These are phyloP conservation scores for Sympetrum striolatum DNA, from an alignment of 2,888 invertebrate genomes.

Conservation along the genomic window DNA sequence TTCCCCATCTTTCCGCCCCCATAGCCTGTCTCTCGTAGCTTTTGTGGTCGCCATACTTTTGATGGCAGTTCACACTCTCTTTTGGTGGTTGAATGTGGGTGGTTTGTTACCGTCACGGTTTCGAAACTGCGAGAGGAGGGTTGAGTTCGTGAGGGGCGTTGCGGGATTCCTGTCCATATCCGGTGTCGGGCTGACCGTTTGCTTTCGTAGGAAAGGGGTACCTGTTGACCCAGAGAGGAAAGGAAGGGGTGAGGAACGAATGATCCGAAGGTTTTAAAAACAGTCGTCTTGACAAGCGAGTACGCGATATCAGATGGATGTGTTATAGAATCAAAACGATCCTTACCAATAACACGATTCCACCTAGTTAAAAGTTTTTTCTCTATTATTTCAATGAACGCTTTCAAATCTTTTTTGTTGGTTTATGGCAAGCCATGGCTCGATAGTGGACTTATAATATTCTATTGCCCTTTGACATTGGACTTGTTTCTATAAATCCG, in stretches of 20 bases:
- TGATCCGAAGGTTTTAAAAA: background rate
- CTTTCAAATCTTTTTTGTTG: background rate
- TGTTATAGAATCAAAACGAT: background rate
- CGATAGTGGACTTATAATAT: no score
- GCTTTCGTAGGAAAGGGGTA: background rate
- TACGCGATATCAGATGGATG: background rate
- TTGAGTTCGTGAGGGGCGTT: background rate
- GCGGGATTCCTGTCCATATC: background rate
- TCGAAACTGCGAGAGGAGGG: background rate
- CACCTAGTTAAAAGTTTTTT: background rate
- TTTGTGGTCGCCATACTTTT: background rate
- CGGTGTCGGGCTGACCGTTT: background rate
- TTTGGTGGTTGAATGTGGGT: no score
- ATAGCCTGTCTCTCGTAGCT: no score
- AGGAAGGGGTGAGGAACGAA: background rate
- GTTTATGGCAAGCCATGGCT: background rate
- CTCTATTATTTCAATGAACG: background rate
- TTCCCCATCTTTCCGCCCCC: no score
- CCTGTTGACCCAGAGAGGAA: background rate
- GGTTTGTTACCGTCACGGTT: background rate
- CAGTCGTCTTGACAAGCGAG: background rate
- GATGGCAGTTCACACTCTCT: background rate
- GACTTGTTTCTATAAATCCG: no score
- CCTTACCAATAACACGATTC: background rate
- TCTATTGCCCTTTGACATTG: no score